Evolutionary conservation across 1,140 invertebrate genomes (phyloP).

Genomic region (Eriocheir sinensis): DNA sequence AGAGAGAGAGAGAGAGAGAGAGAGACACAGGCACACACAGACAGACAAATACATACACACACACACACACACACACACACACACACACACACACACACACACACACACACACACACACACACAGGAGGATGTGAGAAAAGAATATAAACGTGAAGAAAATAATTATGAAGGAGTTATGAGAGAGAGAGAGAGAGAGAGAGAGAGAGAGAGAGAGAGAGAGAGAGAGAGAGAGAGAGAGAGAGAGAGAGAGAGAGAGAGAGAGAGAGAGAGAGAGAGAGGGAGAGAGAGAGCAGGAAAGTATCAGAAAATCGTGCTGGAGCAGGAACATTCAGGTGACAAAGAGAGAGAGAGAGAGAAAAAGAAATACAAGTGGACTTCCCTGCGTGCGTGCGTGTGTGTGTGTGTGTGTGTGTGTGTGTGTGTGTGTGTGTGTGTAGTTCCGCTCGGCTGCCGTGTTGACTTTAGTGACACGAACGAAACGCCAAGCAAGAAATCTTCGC

Average conservation of each 20-base stretch:
- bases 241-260: slow-evolving; percentile 22
- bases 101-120: slow-evolving; percentile 29
- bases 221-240: slow-evolving; percentile 9
- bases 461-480: background rate
- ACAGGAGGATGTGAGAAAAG: background rate
- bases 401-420: slow-evolving; percentile 40
- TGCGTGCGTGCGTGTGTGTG: background rate
- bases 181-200: background rate
- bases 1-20: background rate
- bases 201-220: slow-evolving; percentile 4
- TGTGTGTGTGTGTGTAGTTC: slow-evolving; percentile 35
- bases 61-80: slow-evolving; percentile 17
- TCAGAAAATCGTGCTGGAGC: background rate
- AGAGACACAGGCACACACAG: background rate
- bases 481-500: background rate
- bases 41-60: slow-evolving; percentile 19
- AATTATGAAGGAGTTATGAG: too few species aligned
- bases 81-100: slow-evolving; percentile 17
- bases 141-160: too few species aligned
- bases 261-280: slow-evolving; percentile 13
- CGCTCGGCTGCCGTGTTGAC: background rate
- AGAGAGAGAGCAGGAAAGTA: background rate
- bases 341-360: background rate
- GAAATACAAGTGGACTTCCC: background rate
- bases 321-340: background rate